Evolutionary conservation across 2,888 invertebrate genomes (phyloP).

Genomic region (Ophioninae sp.): DNA sequence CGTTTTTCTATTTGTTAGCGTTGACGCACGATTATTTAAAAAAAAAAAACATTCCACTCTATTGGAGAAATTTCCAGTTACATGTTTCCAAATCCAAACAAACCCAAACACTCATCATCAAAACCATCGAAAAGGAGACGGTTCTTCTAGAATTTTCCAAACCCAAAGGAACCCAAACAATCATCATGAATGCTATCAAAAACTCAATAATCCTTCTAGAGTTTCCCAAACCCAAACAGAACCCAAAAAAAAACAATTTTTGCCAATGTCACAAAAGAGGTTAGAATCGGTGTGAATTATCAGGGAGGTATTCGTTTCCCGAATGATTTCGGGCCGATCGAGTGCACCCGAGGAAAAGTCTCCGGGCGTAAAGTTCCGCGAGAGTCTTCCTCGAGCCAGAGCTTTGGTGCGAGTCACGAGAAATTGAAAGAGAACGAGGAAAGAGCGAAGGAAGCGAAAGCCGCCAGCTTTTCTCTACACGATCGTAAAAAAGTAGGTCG

Average conservation of each 20-base stretch:
- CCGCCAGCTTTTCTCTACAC: constrained; percentile 33
- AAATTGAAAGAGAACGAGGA: constrained; percentile 12
- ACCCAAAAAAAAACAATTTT: not conserved
- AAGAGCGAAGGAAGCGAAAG: constrained; percentile 3
- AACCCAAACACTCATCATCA: no score
- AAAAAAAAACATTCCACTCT: no score
- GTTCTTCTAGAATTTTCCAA: no score
- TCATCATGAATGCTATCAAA: no score
- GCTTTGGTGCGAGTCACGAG: constrained; percentile 10
- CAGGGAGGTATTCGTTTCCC: not conserved
- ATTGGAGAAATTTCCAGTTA: no score
- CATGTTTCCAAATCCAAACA: no score
- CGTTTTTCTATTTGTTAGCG: no score
- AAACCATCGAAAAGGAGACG: no score
- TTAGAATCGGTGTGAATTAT: not conserved
- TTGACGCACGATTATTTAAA: no score
- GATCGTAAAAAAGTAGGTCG: constrained; percentile 52
- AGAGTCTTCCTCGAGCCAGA: constrained; percentile 5
- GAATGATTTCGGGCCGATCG: not conserved
- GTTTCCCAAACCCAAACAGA: no score
- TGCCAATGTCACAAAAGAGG: not conserved
- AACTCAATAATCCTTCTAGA: no score
- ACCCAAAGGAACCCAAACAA: no score
- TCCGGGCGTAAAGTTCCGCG: not conserved
- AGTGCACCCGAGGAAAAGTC: constrained; percentile 28